Percentiles rank a stretch among this genome's conserved stretches.
phyloP scores from a whole-genome alignment of 2,113 vertebrate genomes.

The Bujurquina vittata region DNA sequence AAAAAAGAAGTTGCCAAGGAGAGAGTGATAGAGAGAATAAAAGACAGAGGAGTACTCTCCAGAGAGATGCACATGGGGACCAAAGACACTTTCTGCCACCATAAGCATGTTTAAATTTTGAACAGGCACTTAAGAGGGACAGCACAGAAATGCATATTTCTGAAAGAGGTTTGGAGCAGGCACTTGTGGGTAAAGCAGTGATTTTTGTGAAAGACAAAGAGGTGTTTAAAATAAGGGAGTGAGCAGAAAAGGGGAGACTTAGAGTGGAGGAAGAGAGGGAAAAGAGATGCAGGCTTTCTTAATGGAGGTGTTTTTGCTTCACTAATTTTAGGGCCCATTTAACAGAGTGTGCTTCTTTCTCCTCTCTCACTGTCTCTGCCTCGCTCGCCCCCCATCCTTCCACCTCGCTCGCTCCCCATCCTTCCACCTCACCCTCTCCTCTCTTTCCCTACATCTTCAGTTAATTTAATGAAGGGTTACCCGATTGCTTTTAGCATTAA shows the following conservation, averaged over 20 bases:
- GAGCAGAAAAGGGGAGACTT: constrained; percentile 47
- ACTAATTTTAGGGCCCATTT: constrained; percentile 85
- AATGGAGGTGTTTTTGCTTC: constrained; percentile 85
- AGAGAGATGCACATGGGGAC: constrained; percentile 57
- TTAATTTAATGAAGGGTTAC: constrained; percentile 83
- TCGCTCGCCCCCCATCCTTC: constrained; percentile 25
- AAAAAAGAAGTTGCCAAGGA: constrained; percentile 39
- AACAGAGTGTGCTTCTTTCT: constrained; percentile 72
- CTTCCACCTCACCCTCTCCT: constrained; percentile 41
- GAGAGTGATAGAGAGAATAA: constrained; percentile 55
- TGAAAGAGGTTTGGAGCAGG: constrained; percentile 66
- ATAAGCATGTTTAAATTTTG: constrained; percentile 81
- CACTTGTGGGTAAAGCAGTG: constrained; percentile 73
- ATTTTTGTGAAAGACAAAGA: constrained; percentile 65
- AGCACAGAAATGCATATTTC: constrained; percentile 78
- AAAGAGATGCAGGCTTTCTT: constrained; percentile 70
- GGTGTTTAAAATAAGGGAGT: constrained; percentile 55
- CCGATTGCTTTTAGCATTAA: constrained; percentile 90
- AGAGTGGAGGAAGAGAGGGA: constrained; percentile 49
- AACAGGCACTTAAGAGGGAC: constrained; percentile 80
- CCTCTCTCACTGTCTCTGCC: constrained; percentile 25
- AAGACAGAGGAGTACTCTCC: constrained; percentile 61
- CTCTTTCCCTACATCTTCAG: constrained; percentile 74
- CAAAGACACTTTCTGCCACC: constrained; percentile 68
- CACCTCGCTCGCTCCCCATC: constrained; percentile 36